Evolutionary conservation across 2,797 vertebrate genomes (phyloP).

Genomic region (Darevskia nairensis): DNA sequence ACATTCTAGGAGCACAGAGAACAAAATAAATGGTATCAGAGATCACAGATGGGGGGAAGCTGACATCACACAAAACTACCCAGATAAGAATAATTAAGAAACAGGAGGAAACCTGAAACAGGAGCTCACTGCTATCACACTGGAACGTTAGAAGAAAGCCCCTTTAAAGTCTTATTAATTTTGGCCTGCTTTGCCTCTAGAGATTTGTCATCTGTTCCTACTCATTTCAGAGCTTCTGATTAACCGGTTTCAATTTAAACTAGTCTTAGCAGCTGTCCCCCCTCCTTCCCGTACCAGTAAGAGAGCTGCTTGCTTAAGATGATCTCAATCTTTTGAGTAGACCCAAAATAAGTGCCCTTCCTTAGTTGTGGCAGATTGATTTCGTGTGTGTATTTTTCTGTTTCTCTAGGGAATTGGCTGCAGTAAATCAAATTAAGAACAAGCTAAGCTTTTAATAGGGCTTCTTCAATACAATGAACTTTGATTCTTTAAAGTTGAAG

Average conservation of each 20-base stretch:
- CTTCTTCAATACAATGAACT: conserved; percentile 65
- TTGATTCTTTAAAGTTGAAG: conserved; percentile 68
- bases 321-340: conserved; percentile 31
- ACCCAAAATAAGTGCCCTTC: conserved; percentile 48
- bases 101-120: conserved; percentile 9
- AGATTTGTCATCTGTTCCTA: conserved; percentile 20
- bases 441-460: conserved; percentile 71
- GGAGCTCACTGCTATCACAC: conserved; percentile 5
- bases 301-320: not conserved
- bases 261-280: not conserved
- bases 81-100: conserved; percentile 7
- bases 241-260: conserved; percentile 34
- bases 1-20: not conserved
- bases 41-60: not conserved
- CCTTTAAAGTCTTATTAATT: not conserved
- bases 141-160: not conserved
- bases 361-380: conserved; percentile 65
- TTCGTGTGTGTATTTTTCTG: conserved; percentile 56
- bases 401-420: conserved; percentile 61
- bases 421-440: conserved; percentile 75
- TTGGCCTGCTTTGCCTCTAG: conserved; percentile 12
- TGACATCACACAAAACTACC: not conserved
- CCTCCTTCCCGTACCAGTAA: not conserved
- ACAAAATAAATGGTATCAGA: not conserved
- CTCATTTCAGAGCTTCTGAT: not conserved